Evolutionary conservation across 1,140 invertebrate genomes (phyloP), one percentile per base, ranked within the genome.

Genomic region (Drosophila ohnishii): DNA sequence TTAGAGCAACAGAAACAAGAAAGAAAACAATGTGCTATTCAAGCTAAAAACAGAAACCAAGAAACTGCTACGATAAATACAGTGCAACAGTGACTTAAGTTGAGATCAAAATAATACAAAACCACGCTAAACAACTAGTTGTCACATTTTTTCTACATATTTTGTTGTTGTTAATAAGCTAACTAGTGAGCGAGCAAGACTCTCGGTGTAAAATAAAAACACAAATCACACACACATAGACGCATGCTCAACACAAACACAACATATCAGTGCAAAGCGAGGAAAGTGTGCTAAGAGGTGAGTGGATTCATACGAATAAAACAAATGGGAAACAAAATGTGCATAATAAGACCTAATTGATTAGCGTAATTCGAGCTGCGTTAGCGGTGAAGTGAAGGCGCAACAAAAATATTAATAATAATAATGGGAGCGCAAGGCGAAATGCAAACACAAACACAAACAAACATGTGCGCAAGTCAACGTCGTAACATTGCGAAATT

Each of bases 401-500:
- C 74, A 70, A 70, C 60, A 28, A 19, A 50, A 67, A 55, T 34
- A 65, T 50, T 48, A 72, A 59, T 71, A 72, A 71, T 71, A 70
- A 72, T 71, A 71, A 71, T 57, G 62, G 28, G 37, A 50, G 44
- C 13, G 69, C 35, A 63, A 51, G 34, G 32, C 34, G 58, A 65
- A 60, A 60, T 45, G 48, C 42, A 73, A 62, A 81, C 74, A 75
- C 69, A 77, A 77, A 77, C 74, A 77, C 74, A 77, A 77, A 77
- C 64, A 85, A 75, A 77, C 73, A 77, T 50, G 61, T 75, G 73
- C 71, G 71, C 71, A 75, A 65, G 73, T 80, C 67, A 35, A 81
- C 73, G 73, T 84, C 74, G 82, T 86, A 86, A 86, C 70, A 86
- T 88, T 88, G 84, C 85, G 80, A 88, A 88, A 88, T 88, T 88